Evolutionary conservation across 2,113 vertebrate species (phyloP), one percentile per base, ranked within the genome.

Genomic region (Zosterops japonicus): DNA sequence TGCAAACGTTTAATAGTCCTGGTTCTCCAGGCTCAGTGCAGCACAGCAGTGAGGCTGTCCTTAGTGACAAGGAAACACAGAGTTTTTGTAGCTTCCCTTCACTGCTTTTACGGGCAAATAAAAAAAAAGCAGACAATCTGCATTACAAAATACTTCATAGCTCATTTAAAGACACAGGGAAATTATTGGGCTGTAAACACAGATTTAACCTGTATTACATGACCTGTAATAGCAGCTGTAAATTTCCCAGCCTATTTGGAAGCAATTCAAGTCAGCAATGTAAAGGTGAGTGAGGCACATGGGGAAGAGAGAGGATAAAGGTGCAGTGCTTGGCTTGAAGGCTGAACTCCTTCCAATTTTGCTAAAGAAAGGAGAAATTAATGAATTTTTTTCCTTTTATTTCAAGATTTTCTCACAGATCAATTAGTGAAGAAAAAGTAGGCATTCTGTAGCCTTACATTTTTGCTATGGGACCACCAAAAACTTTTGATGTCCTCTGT

Each of bases 171-270:
- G 82, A 70, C 41, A 89, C 15, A 64, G 36, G 60, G 56, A 90
- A 90, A 83, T 81, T 94, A 93, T 71, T 81, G 84, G 88, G 59
- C 68, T 83, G 83, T 93, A 96, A 96, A 95, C 83, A 81, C 8
- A 29, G 7, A 17, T 76, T 95, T 92, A 95, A 90, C 56, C 56
- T 88, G 24, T 53, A 72, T 85, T 91, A 89, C 52, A 78, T 75
- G 92, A 74, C 56, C 56, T 55, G 33, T 88, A 93, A 83, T 63
- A 92, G 90, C 55, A 67, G 60, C 29, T 86, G 79, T 89, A 96
- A 95, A 95, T 86, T 87, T 94, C 69, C n/a, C 46, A 89, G 28
- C 61, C 65, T 79, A 50, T 95, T 83, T 93, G 71, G 89, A 96
- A 83, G 33, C 29, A 85, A 83, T 91, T 84, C 36, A 57, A 67